phyloP scores from a whole-genome alignment of 2,797 vertebrate genomes.

The Florisuga fusca region DNA sequence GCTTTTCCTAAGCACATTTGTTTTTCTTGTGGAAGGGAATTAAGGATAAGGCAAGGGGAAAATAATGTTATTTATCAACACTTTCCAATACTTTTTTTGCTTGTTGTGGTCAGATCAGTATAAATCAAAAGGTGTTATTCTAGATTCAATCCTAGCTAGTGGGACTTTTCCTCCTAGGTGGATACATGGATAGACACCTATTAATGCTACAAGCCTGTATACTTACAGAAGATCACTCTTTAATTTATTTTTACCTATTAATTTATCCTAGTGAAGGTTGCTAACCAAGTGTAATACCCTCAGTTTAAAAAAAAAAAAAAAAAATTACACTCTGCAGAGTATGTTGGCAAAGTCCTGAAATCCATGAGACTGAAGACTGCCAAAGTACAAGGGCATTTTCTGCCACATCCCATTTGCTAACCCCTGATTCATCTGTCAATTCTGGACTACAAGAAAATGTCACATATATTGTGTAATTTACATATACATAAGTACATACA shows the following conservation, averaged over 20 bases:
- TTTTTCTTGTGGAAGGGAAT: not conserved
- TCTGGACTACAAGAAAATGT: not conserved
- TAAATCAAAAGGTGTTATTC: not conserved
- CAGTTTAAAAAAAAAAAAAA: not conserved
- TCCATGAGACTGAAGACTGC: not conserved
- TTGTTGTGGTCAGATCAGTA: not conserved
- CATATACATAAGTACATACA: not conserved
- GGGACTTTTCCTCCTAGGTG: not conserved
- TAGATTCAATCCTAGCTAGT: not conserved
- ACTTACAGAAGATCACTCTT: not conserved
- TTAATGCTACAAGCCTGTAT: not conserved
- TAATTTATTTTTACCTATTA: not conserved
- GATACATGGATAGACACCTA: not conserved
- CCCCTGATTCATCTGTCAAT: not conserved
- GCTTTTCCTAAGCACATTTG: not conserved
- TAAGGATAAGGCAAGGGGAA: constrained; percentile 1
- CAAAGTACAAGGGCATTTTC: not conserved
- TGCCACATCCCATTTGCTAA: not conserved
- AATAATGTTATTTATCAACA: not conserved
- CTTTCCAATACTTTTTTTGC: not conserved
- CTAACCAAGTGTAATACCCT: not conserved
- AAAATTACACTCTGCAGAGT: not conserved
- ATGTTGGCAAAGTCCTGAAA: not conserved
- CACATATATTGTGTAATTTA: not conserved
- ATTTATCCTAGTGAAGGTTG: not conserved